Percentiles rank a stretch among this genome's conserved stretches.
Conservation (phyloP, 2,797 vertebrate genomes). For the Enteromius treurensis region DNA sequence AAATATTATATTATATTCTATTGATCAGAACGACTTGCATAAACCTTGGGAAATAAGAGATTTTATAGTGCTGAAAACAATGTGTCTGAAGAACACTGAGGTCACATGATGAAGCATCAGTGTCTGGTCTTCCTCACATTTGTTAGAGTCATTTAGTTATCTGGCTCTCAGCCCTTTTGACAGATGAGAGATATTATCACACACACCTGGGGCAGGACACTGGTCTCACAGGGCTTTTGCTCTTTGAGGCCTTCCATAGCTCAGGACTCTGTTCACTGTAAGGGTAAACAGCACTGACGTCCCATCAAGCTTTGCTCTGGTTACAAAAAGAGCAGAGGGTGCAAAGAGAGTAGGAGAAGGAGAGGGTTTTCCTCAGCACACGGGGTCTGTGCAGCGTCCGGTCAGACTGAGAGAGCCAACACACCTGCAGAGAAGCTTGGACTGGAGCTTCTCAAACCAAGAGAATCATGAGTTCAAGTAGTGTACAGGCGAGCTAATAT, state of each 20-base stretch:
- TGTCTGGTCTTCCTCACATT: constrained; percentile 35
- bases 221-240: constrained; percentile 31
- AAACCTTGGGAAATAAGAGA: neutral
- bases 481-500: neutral
- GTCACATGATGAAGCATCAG: constrained; percentile 23
- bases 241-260: constrained; percentile 2
- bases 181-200: constrained; percentile 45
- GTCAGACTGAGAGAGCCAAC: neutral
- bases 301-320: constrained; percentile 41
- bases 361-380: constrained; percentile 45
- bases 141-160: constrained; percentile 30
- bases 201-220: constrained; percentile 39
- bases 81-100: constrained; percentile 1
- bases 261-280: constrained; percentile 59
- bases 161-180: constrained; percentile 22
- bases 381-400: constrained; percentile 27
- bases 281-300: constrained; percentile 56
- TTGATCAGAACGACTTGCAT: neutral
- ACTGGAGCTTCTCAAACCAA: neutral
- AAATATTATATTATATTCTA: neutral
- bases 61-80: neutral
- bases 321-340: constrained; percentile 35
- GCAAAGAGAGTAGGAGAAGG: constrained; percentile 26
- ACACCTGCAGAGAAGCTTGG: constrained; percentile 7
- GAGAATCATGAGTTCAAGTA: neutral